A percentile compares a stretch with the other conserved stretches of the same genome.
phyloP scores from a whole-genome alignment of 2,797 vertebrate genomes.

The Sebastes elongatus region DNA sequence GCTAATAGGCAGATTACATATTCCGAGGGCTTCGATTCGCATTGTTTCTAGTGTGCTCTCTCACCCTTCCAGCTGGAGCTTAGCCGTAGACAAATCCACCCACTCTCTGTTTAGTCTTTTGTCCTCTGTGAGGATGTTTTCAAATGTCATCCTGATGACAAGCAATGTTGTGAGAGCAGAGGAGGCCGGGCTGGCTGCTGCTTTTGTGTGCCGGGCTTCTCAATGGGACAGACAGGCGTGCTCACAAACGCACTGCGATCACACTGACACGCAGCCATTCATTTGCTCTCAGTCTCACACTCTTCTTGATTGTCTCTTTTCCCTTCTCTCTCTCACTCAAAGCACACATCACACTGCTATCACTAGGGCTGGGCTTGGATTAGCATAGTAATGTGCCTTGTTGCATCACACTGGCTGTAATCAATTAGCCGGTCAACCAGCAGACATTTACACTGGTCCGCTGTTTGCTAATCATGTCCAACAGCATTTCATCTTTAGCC shows the following conservation, averaged over 20 bases:
- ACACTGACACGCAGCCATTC: slow-evolving; percentile 69
- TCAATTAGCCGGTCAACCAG: slow-evolving; percentile 82
- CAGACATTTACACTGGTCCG: slow-evolving; percentile 75
- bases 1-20: slow-evolving; percentile 78
- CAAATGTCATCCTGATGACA: slow-evolving; percentile 80
- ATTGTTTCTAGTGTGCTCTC: slow-evolving; percentile 70
- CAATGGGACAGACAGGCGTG: slow-evolving; percentile 71
- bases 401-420: slow-evolving; percentile 81
- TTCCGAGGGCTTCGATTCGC: slow-evolving; percentile 55
- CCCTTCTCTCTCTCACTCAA: slow-evolving; percentile 32
- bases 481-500: slow-evolving; percentile 75
- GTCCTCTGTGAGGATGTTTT: slow-evolving; percentile 77
- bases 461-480: slow-evolving; percentile 82
- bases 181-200: slow-evolving; percentile 60
- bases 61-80: slow-evolving; percentile 68
- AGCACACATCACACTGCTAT: slow-evolving; percentile 58
- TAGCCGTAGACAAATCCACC: slow-evolving; percentile 73
- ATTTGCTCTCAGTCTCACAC: slow-evolving; percentile 61
- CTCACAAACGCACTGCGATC: slow-evolving; percentile 53
- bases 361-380: slow-evolving; percentile 71
- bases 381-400: slow-evolving; percentile 84
- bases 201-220: slow-evolving; percentile 68
- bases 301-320: slow-evolving; percentile 57
- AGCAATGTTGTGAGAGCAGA: slow-evolving; percentile 65
- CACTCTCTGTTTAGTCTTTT: slow-evolving; percentile 74